Evolutionary conservation across 2,888 invertebrate genomes (phyloP).

Genomic region (Atrina japonica): DNA sequence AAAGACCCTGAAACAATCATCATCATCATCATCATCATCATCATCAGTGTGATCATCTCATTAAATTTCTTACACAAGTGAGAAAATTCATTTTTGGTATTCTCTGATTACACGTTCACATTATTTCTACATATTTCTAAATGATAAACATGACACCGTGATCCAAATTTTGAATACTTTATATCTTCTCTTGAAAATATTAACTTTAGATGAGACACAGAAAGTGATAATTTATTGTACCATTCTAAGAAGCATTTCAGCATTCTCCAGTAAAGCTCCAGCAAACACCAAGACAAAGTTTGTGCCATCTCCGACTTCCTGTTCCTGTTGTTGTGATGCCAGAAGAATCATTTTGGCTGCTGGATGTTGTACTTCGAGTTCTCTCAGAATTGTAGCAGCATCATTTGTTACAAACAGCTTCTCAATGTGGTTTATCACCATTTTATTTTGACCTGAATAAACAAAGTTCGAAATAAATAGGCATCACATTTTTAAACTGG

Average conservation of each 20-base stretch:
- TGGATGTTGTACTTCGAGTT: conserved; percentile 92
- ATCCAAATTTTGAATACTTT: too few relatives aligned
- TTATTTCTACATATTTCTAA: too few relatives aligned
- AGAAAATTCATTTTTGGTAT: too few relatives aligned
- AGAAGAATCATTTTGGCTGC: conserved; percentile 98
- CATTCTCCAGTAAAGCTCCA: conserved; percentile 94
- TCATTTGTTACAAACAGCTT: conserved; percentile 99
- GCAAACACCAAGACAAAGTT: conserved; percentile 98
- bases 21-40: conserved; percentile 22
- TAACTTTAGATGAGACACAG: too few relatives aligned
- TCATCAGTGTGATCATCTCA: background rate
- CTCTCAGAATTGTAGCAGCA: conserved; percentile 95
- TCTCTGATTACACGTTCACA: too few relatives aligned
- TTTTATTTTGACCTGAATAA: conserved; percentile 93
- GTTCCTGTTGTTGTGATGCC: conserved; percentile 98
- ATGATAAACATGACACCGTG: too few relatives aligned
- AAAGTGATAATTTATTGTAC: too few relatives aligned
- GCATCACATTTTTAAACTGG: too few relatives aligned
- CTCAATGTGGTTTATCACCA: conserved; percentile 99
- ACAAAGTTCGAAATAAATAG: too few relatives aligned
- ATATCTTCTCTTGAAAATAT: too few relatives aligned
- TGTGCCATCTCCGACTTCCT: conserved; percentile 99
- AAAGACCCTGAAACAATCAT: conserved; percentile 87
- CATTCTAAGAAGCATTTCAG: conserved; percentile 94
- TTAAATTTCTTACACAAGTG: too few relatives aligned